Conservation (phyloP, 2,797 vertebrate species). For the Oophaga sylvatica region DNA sequence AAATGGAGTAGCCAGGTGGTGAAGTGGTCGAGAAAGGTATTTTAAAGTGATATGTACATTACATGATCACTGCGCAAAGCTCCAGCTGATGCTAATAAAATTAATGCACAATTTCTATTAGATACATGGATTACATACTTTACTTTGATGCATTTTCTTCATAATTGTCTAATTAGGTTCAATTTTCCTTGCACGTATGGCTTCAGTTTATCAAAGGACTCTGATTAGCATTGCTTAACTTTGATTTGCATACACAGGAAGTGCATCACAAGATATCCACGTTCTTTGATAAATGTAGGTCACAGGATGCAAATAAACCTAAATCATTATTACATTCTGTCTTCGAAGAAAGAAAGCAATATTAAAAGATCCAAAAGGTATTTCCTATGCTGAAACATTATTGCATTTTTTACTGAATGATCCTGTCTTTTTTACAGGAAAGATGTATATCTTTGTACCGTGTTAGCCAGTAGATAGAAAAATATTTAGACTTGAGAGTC, state of each 20-base stretch:
- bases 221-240: conserved; percentile 1
- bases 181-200: conserved; percentile 11
- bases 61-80: neutral
- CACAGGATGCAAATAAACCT: neutral
- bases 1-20: too few relatives aligned
- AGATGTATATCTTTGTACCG: too few relatives aligned
- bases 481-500: too few relatives aligned
- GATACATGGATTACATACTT: neutral
- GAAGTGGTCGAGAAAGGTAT: too few relatives aligned
- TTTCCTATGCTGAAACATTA: too few relatives aligned
- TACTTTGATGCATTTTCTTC: conserved; percentile 28
- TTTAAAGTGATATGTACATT: neutral
- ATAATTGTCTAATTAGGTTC: conserved; percentile 15
- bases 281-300: conserved; percentile 12
- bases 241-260: conserved; percentile 28
- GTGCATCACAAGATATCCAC: neutral
- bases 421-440: too few relatives aligned
- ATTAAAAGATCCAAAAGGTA: neutral
- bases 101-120: conserved; percentile 12
- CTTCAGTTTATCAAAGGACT: neutral
- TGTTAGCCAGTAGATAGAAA: too few relatives aligned
- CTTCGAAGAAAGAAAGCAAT: neutral
- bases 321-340: neutral
- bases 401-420: too few relatives aligned
- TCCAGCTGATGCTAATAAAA: neutral